Conservation (phyloP, 2,113 vertebrate genomes). For the Melierax canorus region DNA sequence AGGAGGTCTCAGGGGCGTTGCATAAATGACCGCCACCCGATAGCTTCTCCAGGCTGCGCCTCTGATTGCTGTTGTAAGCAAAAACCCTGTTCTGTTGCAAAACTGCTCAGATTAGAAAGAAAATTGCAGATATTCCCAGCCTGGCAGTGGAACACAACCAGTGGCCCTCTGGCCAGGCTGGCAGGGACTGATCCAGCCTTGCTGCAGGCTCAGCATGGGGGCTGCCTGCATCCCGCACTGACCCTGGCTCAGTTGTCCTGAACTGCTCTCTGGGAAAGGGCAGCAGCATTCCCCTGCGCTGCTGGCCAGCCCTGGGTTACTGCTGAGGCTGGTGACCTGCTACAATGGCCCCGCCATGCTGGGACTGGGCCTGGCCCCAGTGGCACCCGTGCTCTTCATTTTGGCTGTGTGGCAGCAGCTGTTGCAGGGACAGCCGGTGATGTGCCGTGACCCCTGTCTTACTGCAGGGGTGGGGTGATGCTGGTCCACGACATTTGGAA, state of each 20-base stretch:
- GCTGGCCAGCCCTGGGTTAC: neutral
- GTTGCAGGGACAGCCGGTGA: neutral
- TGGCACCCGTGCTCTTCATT: rapidly evolving
- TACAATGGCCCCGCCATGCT: rapidly evolving
- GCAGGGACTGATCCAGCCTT: neutral
- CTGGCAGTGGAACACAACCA: neutral
- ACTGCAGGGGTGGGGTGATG: slow-evolving; percentile 91
- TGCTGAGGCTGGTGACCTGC: neutral
- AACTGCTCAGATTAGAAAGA: neutral
- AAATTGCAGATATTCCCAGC: neutral
- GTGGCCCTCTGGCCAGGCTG: neutral
- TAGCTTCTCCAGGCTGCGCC: neutral
- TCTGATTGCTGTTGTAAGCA: neutral
- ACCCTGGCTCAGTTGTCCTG: neutral
- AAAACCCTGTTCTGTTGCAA: neutral
- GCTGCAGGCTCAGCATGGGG: neutral
- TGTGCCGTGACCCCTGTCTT: neutral
- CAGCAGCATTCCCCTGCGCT: neutral
- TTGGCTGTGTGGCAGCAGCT: neutral
- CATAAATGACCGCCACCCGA: neutral
- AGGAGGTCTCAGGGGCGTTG: neutral
- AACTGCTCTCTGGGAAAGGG: neutral
- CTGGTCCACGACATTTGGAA: slow-evolving; percentile 91
- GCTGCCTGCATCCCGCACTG: rapidly evolving
- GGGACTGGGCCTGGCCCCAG: rapidly evolving